Evolutionary conservation across 1,140 invertebrate species (phyloP), one percentile per base, ranked within the genome.

Genomic region (Rhagoletis pomonella): DNA sequence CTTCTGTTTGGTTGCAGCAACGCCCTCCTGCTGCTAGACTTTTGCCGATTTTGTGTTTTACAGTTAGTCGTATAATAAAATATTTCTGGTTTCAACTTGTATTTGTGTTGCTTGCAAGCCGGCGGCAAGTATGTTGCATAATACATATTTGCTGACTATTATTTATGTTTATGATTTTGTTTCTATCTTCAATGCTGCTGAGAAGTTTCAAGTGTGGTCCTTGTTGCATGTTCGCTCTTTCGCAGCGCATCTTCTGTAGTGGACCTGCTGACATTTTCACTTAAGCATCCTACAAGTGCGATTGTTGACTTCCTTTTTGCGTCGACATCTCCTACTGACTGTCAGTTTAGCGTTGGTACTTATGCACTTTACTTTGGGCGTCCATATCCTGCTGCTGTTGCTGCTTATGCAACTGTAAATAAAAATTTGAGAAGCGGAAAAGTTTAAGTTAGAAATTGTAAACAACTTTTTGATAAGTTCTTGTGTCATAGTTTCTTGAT

Each of bases 101-200:
- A 55, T 81, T 81, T 85, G 84, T 62, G 59, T 85, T 85, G n/a
- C n/a, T n/a, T n/a, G 55, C 59, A 62, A 29, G 64, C 14, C 29
- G 17, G 64, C 4, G 17, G 29, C 67, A 42, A 60, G 50, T 62
- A 60, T 62, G 84, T 85, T 85, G 84, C 84, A 42, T 62, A 17
- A 29, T n/a, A n/a, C n/a, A n/a, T 81, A 85, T 85, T 85, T 85
- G 58, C 62, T 85, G 84, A 62, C 55, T 85, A 85, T 85, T 85
- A 85, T 85, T 85, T 85, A 85, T 62, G 84, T 85, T 85, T 85
- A 85, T 85, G 84, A 85, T 60, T 42, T 85, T 85, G 58, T 85
- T 55, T 55, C 55, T 44, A 14, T 50, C 73, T 3, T 17, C 3
- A 39, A 0, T 7, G 44, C 73, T 5, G 73, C 47, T 6, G 39